Evolutionary conservation across 2,888 invertebrate species (phyloP), one percentile per base, ranked within the genome.

Genomic region (Ophion slaviceki): DNA sequence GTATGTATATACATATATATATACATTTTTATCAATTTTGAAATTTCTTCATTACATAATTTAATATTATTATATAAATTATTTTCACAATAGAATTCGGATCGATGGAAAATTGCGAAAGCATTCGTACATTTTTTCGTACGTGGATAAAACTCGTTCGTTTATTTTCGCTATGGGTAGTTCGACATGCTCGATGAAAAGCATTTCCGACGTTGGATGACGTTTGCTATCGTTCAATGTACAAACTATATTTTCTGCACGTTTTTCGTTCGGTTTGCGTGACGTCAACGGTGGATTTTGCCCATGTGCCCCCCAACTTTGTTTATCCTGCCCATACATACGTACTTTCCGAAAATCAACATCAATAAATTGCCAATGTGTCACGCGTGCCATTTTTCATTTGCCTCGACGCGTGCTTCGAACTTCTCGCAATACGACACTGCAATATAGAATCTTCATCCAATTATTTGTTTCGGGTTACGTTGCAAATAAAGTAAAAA

Each of bases 161-260:
- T 32, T 32, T 32, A 66, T 66, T 36, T 47, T 71, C 28, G 47
- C 17, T 28, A 14, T 7, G 53, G n/a, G 7, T 17, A 36, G 20
- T 59, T 5, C 14, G n/a, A 59, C 11, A n/a, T 59, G 59, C 59
- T 20, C n/a, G 20, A 59, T 59, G 28, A 64, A 64, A 11, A 17
- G 24, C 20, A 64, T 28, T 28, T 28, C 64, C 64, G 8, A 64
- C 2, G 2, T 11, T 17, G 6, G 4, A 17, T 10, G 28, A 64
- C 64, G 20, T 28, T 17, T 59, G 59, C 59, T 59, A 59, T 59
- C 59, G 59, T 59, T n/a, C 64, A 8, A 28, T 11, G 28, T 17
- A 24, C 45, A 11, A 45, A 45, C 45, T 45, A 45, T 75, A 47
- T 75, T 75, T 71, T 71, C 71, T 57, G 71, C 71, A 71, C 71